Conservation (phyloP, 1,140 invertebrate genomes). For the Phortica variegata region DNA sequence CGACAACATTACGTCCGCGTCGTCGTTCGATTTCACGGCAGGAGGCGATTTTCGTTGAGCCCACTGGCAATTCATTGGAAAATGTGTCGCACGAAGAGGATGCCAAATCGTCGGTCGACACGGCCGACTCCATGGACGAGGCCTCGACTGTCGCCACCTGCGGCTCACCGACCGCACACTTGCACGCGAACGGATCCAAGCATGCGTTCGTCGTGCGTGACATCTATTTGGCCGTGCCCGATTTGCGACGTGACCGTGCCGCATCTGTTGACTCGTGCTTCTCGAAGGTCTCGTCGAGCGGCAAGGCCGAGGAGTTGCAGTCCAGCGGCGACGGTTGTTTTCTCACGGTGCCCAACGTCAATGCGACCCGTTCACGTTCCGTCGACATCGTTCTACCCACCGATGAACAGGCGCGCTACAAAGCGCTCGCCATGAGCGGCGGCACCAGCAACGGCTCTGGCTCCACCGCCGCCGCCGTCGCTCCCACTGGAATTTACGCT, state of each 20-base stretch:
- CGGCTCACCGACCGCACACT: constrained; percentile 28
- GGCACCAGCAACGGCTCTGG: constrained; percentile 12
- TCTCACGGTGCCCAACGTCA: constrained; percentile 69
- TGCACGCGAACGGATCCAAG: constrained; percentile 11
- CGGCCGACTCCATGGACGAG: constrained; percentile 59
- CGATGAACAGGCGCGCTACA: constrained; percentile 79
- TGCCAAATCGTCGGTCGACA: constrained; percentile 56
- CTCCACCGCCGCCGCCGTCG: neutral
- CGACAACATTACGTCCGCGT: constrained; percentile 56
- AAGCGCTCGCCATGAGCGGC: constrained; percentile 68
- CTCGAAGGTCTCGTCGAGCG: constrained; percentile 68
- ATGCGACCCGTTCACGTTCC: constrained; percentile 75
- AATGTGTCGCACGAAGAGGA: constrained; percentile 65
- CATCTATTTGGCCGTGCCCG: constrained; percentile 79
- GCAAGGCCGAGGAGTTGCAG: constrained; percentile 68
- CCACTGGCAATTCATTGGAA: constrained; percentile 67
- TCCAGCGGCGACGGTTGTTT: constrained; percentile 62
- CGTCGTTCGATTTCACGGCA: constrained; percentile 72
- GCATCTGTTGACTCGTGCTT: constrained; percentile 83
- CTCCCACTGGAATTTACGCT: constrained; percentile 22
- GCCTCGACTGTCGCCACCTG: constrained; percentile 49
- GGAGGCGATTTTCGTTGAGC: constrained; percentile 75
- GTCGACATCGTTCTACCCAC: constrained; percentile 89
- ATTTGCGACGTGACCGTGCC: constrained; percentile 76
- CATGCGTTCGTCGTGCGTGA: constrained; percentile 61